Conservation (phyloP, 2,797 vertebrate species). For the Neomorphus geoffroyi region DNA sequence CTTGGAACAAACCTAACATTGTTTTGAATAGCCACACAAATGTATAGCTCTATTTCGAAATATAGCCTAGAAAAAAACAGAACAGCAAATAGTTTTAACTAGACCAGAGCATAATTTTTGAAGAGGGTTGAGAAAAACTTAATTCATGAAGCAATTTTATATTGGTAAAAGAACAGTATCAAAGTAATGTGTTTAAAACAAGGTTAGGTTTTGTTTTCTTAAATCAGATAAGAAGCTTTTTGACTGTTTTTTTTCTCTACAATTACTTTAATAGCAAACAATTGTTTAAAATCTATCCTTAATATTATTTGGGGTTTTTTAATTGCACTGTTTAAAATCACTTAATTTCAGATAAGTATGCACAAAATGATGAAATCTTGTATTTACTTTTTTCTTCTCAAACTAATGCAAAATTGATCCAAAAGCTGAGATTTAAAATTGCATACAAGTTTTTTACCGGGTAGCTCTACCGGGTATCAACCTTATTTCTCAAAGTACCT, state of each 20-base stretch:
- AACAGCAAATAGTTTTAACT: neutral
- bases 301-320: neutral
- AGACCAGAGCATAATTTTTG: rapidly evolving
- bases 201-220: neutral
- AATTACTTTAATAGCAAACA: neutral
- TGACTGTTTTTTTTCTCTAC: neutral
- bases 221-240: neutral
- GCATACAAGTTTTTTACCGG: neutral
- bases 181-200: neutral
- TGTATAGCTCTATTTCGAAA: neutral
- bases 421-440: neutral
- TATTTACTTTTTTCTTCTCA: neutral
- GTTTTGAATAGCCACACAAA: neutral
- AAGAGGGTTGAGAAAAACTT: neutral
- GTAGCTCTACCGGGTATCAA: neutral
- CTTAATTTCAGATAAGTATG: neutral
- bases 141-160: neutral
- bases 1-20: neutral
- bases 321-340: neutral
- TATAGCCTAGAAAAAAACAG: neutral
- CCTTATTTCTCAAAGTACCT: neutral
- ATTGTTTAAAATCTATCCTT: neutral
- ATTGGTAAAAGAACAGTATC: neutral
- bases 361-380: neutral
- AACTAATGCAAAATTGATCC: neutral